Base-by-base conservation (phyloP, 2,113 vertebrate species). In the Megaceryle maxima region DNA sequence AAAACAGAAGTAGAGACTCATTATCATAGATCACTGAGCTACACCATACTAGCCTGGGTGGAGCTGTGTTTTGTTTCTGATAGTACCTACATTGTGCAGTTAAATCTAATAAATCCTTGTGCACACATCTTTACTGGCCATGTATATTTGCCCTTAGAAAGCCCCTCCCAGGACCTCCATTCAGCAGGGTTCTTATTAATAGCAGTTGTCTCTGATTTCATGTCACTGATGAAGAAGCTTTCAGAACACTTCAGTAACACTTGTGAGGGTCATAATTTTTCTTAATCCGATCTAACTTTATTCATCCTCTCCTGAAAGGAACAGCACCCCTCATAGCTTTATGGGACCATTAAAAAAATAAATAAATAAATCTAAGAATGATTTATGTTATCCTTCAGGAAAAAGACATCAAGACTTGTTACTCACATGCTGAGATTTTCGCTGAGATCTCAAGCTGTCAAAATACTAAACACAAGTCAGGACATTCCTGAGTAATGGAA, bases 241-340 rank as follows among this genome's bases (percentile, higher is more conserved):
- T 77, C 88, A 84, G 76, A 80, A 82, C 41, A 19, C 74, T 82
- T 93, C 86, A 82, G 83, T 12, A 87, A 83, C 9, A 4, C 28
- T 93, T 78, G 64, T 6, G 1, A 76, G 44, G 64, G 35, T 75
- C 46, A 26, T 64, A 10, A 72, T 88, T 83, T 86, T 94, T 96
- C 89, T 90, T 79, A 41, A 87, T 91, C 63, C 96, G 80, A 79
- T 55, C 29, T 51, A 75, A 57, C 80, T 78, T 76, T 73, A 85
- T 88, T 87, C 74, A 96, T 93, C 66, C 43, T 48, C 19, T 96
- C 89, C 60, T 70, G 87, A 92, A 72, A 96, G 15, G 33, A 95
- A 74, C 56, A 81, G 74, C 33, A 96, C 70, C 51, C 44, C 50
- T 62, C 5, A 2, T 37, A 75, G 16, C 73, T 96, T 91, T 94